phyloP scores from a whole-genome alignment of 1,140 invertebrate species.

The Andricus grossulariae region DNA sequence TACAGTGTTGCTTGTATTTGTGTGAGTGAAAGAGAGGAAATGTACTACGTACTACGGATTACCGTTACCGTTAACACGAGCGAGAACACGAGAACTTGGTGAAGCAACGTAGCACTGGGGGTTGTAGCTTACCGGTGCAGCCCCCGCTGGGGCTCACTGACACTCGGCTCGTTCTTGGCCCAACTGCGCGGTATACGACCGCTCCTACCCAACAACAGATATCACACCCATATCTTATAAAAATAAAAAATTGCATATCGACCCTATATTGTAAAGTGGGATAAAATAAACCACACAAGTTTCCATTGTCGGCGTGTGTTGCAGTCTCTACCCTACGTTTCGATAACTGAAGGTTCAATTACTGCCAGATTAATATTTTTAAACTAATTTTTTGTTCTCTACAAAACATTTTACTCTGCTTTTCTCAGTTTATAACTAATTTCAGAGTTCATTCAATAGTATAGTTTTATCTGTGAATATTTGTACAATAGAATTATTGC shows the following conservation, averaged over 20 bases:
- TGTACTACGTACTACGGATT: conserved; percentile 72
- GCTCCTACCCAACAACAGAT: conserved; percentile 75
- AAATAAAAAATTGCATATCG: conserved; percentile 39
- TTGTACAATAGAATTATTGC: too few relatives aligned
- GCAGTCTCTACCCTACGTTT: too few relatives aligned
- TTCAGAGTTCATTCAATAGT: too few relatives aligned
- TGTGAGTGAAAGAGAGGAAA: conserved; percentile 59
- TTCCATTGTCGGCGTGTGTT: too few relatives aligned
- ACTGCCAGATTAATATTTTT: too few relatives aligned
- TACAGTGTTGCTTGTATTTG: not conserved
- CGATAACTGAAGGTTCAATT: too few relatives aligned
- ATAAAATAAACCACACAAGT: too few relatives aligned
- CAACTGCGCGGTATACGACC: conserved; percentile 74
- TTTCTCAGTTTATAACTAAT: too few relatives aligned
- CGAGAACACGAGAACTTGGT: conserved; percentile 61
- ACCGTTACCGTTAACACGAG: conserved; percentile 64
- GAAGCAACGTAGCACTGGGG: conserved; percentile 71
- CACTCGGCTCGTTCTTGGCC: conserved; percentile 73
- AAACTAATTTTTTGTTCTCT: too few relatives aligned
- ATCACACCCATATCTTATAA: conserved; percentile 66
- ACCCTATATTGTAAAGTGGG: not conserved
- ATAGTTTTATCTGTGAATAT: too few relatives aligned
- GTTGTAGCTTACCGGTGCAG: conserved; percentile 75
- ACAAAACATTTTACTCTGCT: too few relatives aligned
- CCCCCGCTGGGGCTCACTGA: conserved; percentile 74